These are phyloP conservation scores for Corythornis cristatus DNA, from an alignment of 2,113 vertebrate genomes.

Conservation along the genomic window DNA sequence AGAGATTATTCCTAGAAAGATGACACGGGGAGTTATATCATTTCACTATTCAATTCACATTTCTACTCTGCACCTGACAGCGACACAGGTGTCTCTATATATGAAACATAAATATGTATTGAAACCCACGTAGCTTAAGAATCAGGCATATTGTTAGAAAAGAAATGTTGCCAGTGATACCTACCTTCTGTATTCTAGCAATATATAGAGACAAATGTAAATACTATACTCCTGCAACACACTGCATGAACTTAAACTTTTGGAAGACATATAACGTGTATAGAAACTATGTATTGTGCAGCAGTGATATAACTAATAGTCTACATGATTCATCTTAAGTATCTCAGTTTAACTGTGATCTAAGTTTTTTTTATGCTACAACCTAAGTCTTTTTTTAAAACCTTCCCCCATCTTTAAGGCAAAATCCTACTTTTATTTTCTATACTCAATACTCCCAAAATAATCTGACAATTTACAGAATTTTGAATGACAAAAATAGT, in stretches of 20 bases:
- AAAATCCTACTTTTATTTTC: not conserved
- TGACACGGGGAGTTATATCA: not conserved
- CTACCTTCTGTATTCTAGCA: not conserved
- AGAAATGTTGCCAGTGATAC: not conserved
- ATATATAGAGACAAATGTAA: not conserved
- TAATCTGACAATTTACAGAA: not conserved
- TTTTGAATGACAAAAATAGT: not conserved
- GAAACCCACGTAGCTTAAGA: not conserved
- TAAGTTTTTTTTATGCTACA: not conserved
- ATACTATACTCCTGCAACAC: not conserved
- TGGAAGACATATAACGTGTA: not conserved
- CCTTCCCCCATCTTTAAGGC: not conserved
- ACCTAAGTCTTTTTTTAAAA: not conserved
- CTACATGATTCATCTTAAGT: not conserved
- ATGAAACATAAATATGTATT: not conserved
- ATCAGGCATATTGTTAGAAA: not conserved
- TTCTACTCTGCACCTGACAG: slow-evolving; percentile 14
- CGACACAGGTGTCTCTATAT: not conserved
- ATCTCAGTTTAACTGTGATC: not conserved
- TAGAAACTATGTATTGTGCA: not conserved
- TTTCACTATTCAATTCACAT: slow-evolving; percentile 27
- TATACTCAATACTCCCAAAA: not conserved
- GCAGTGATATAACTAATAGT: not conserved
- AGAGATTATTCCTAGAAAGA: slow-evolving; percentile 14
- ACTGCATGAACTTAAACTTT: not conserved